A percentile compares a stretch with the other conserved stretches of the same genome.
phyloP scores from a whole-genome alignment of 1,140 invertebrate species.

The Adelges cooleyi region DNA sequence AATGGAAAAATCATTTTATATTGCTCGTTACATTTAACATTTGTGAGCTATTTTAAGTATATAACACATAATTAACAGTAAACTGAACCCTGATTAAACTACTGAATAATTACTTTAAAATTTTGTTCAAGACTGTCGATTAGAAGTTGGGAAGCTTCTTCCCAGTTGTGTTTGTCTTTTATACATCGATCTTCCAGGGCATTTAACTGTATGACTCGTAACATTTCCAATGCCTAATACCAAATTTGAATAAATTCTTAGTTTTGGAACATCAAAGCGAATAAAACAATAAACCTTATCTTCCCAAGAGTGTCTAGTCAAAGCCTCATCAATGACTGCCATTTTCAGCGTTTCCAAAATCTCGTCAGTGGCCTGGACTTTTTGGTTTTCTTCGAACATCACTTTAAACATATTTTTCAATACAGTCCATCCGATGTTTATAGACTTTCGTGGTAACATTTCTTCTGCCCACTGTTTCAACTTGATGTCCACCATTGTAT shows the following conservation, averaged over 20 bases:
- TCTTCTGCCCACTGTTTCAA: slow-evolving; percentile 91
- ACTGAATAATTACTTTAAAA: slow-evolving; percentile 40
- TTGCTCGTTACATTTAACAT: no score
- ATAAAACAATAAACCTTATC: slow-evolving; percentile 51
- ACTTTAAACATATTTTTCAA: slow-evolving; percentile 77
- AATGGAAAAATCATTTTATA: no score
- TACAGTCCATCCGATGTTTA: slow-evolving; percentile 76
- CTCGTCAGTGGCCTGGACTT: slow-evolving; percentile 45
- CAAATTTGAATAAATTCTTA: not conserved
- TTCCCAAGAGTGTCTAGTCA: slow-evolving; percentile 85
- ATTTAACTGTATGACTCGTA: slow-evolving; percentile 89
- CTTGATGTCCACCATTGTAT: slow-evolving; percentile 94
- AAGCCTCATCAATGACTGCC: slow-evolving; percentile 75
- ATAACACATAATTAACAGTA: no score
- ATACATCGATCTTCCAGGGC: slow-evolving; percentile 86
- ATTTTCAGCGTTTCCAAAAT: slow-evolving; percentile 84
- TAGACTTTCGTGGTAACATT: slow-evolving; percentile 69
- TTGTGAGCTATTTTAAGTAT: no score
- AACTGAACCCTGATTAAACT: no score
- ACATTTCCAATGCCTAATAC: slow-evolving; percentile 54
- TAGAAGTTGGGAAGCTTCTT: slow-evolving; percentile 79
- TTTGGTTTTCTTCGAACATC: slow-evolving; percentile 50
- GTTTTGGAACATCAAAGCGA: not conserved
- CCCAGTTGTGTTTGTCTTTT: slow-evolving; percentile 87
- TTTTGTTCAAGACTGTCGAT: slow-evolving; percentile 71